Evolutionary conservation across 2,113 vertebrate species (phyloP).

Genomic region (Hydropotes inermis): DNA sequence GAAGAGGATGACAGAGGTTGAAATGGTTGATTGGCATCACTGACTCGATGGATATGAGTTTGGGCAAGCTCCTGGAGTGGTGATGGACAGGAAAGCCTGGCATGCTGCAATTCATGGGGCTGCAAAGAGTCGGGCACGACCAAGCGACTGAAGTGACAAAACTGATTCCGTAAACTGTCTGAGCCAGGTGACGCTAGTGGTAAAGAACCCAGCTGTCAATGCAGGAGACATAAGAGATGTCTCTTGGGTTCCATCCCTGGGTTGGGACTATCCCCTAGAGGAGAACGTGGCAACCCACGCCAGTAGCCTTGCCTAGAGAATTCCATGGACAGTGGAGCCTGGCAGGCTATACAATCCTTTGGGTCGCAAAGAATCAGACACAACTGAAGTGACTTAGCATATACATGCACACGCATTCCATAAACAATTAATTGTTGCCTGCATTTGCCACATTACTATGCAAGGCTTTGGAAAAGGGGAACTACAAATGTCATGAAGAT

Average conservation of each 20-base stretch:
- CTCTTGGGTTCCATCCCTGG: background rate
- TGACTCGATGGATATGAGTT: background rate
- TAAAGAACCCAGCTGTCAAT: background rate
- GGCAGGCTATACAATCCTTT: background rate
- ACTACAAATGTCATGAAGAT: background rate
- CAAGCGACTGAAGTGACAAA: background rate
- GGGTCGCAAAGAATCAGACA: background rate
- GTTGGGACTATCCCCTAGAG: background rate
- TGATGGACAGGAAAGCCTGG: background rate
- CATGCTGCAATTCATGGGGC: background rate
- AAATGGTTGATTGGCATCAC: background rate
- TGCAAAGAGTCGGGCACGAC: background rate
- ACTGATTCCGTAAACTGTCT: background rate
- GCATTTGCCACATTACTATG: background rate
- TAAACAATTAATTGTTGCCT: background rate
- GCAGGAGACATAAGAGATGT: background rate
- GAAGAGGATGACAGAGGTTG: background rate
- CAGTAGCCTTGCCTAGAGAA: background rate
- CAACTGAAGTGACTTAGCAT: background rate
- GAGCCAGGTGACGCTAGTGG: background rate
- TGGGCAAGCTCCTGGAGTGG: background rate
- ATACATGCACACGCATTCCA: background rate
- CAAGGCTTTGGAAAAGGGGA: background rate
- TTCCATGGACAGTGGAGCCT: background rate
- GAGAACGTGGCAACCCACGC: background rate